These are phyloP conservation scores for Acrossocheilus fasciatus DNA, from an alignment of 2,797 vertebrate genomes.

Conservation along the genomic window DNA sequence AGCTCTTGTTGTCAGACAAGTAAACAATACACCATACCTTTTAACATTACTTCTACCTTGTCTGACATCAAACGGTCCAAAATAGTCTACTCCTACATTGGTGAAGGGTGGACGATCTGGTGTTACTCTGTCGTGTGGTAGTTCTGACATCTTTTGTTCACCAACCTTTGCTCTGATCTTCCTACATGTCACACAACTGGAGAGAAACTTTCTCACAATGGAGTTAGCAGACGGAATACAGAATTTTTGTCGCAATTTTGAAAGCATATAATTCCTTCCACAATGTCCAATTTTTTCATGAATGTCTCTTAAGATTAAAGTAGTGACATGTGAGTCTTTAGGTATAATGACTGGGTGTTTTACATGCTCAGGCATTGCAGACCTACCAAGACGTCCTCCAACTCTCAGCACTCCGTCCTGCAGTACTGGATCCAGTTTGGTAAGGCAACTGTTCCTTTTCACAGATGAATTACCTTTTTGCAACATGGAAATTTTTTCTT, in stretches of 20 bases:
- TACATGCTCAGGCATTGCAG: conserved; percentile 36
- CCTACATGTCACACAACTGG: background rate
- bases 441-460: background rate
- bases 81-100: background rate
- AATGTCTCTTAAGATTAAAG: conserved; percentile 9
- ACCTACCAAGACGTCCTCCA: background rate
- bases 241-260: background rate
- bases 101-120: background rate
- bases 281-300: background rate
- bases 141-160: background rate
- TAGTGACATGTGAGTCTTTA: conserved; percentile 35
- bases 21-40: conserved; percentile 1
- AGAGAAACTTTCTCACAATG: background rate
- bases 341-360: conserved; percentile 52
- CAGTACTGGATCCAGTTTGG: background rate
- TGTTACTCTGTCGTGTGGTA: background rate
- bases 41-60: background rate
- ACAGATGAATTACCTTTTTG: background rate
- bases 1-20: background rate
- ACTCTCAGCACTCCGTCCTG: background rate
- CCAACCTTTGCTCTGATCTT: background rate
- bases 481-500: background rate
- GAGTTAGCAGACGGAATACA: background rate
- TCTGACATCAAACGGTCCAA: background rate
- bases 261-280: background rate